These are phyloP conservation scores for Intellagama lesueurii DNA, from an alignment of 2,797 vertebrate genomes.

Conservation along the genomic window DNA sequence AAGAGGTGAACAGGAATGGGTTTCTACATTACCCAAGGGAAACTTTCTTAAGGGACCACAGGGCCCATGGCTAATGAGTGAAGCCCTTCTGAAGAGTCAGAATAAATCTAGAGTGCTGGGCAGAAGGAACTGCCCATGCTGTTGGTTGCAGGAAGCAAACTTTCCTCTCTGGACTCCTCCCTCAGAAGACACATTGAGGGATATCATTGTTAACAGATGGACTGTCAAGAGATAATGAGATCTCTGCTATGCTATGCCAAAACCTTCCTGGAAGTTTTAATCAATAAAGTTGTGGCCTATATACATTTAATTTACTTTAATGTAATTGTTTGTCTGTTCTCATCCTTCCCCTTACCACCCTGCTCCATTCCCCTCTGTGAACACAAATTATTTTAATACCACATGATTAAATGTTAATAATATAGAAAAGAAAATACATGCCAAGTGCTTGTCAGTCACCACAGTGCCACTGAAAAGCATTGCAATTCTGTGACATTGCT, in stretches of 20 bases:
- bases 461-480: neutral
- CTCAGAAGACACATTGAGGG: too few relatives aligned
- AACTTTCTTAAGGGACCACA: neutral
- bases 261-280: neutral
- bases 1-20: neutral
- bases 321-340: neutral
- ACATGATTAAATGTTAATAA: neutral
- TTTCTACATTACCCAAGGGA: neutral
- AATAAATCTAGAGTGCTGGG: neutral
- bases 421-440: neutral
- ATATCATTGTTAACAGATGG: neutral
- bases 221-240: neutral
- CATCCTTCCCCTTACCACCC: neutral
- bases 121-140: neutral
- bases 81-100: neutral
- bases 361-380: neutral
- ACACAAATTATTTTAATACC: neutral
- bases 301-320: constrained; percentile 6
- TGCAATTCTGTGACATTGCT: neutral
- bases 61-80: too few relatives aligned
- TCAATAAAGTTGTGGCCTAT: neutral
- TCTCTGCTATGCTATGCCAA: neutral
- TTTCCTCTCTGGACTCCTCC: neutral
- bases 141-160: neutral
- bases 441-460: neutral